Conservation (phyloP, 2,113 vertebrate genomes). For the Clinocottus analis region DNA sequence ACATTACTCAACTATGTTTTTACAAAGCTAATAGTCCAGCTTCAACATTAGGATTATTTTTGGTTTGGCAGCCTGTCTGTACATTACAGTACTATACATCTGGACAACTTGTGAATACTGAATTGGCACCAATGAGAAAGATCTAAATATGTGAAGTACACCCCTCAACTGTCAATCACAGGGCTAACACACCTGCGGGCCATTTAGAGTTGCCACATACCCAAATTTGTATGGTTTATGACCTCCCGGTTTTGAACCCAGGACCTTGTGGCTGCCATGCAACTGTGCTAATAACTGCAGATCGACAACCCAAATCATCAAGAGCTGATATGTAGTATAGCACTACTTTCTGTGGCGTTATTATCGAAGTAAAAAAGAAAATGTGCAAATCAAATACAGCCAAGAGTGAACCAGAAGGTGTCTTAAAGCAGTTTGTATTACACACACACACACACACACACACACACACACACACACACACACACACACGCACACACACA, state of each 20-base stretch:
- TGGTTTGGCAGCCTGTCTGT: not conserved
- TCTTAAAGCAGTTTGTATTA: not conserved
- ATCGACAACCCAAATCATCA: not conserved
- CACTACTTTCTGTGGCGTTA: not conserved
- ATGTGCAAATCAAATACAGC: slow-evolving; percentile 13
- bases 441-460: slow-evolving; percentile 21
- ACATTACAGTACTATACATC: not conserved
- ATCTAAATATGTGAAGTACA: not conserved
- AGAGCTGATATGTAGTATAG: not conserved
- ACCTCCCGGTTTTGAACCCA: not conserved
- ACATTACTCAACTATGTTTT: not conserved
- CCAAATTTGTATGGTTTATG: not conserved
- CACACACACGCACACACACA: slow-evolving; percentile 1
- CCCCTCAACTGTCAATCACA: not conserved
- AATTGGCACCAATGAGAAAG: not conserved
- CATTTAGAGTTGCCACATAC: not conserved
- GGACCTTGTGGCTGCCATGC: not conserved
- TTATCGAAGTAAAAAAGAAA: slow-evolving; percentile 22
- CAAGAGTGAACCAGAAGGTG: not conserved
- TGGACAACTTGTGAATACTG: not conserved
- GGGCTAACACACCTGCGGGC: not conserved
- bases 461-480: not conserved
- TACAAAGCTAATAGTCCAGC: not conserved
- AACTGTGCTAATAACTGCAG: not conserved
- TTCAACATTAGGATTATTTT: not conserved